These are phyloP conservation scores for Penelope pileata DNA, from an alignment of 2,113 vertebrate genomes.

Conservation along the genomic window DNA sequence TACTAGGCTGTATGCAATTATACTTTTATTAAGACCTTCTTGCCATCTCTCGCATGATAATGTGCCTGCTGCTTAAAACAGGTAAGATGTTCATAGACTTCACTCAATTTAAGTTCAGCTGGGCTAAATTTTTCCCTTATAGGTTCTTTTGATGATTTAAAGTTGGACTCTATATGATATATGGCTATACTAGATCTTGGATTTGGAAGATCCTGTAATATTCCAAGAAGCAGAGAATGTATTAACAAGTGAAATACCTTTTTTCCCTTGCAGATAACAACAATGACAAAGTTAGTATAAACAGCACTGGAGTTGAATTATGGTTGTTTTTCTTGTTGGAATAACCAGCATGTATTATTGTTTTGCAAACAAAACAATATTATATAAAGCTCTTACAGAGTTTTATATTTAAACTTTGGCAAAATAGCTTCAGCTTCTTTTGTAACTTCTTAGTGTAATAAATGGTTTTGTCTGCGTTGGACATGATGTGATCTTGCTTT, in stretches of 20 bases:
- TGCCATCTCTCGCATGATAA: conserved; percentile 65
- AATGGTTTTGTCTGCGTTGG: conserved; percentile 65
- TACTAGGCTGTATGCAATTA: background rate
- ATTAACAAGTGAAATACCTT: conserved; percentile 71
- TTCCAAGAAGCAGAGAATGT: background rate
- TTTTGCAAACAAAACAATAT: conserved; percentile 70
- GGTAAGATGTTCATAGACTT: conserved; percentile 57
- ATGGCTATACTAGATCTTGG: conserved; percentile 34
- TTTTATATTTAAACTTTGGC: conserved; percentile 63
- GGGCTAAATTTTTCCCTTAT: conserved; percentile 32
- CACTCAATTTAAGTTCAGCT: background rate
- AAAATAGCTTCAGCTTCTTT: conserved; percentile 63
- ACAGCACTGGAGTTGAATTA: conserved; percentile 67
- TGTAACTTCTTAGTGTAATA: conserved; percentile 29
- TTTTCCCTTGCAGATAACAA: conserved; percentile 79
- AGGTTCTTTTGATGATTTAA: conserved; percentile 32
- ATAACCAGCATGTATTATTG: conserved; percentile 77
- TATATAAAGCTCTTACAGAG: background rate
- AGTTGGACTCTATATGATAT: background rate
- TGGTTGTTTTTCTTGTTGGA: conserved; percentile 71
- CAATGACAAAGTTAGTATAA: conserved; percentile 84
- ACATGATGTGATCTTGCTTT: conserved; percentile 63
- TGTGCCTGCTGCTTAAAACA: conserved; percentile 72
- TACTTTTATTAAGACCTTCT: conserved; percentile 19
- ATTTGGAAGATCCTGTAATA: conserved; percentile 31